Conservation (phyloP, 1,140 invertebrate genomes). For the Conus betulinus region DNA sequence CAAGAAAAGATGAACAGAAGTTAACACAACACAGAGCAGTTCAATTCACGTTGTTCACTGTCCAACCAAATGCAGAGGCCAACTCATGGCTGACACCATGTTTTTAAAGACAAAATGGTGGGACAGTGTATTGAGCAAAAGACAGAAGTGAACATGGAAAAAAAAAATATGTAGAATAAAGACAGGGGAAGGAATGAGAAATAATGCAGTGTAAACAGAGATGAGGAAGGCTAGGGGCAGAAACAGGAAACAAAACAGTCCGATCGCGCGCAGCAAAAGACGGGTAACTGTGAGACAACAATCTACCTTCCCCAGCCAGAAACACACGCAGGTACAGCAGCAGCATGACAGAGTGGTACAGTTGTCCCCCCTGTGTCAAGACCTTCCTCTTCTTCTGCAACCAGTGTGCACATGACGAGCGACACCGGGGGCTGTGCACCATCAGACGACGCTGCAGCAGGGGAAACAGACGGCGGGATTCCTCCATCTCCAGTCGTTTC, state of each 20-base stretch:
- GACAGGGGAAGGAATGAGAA: no score
- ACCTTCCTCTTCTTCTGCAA: conserved; percentile 1
- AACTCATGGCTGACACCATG: no score
- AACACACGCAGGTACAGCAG: conserved; percentile 10
- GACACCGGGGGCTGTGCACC: background rate
- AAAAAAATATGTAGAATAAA: no score
- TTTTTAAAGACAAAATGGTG: no score
- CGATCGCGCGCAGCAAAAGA: background rate
- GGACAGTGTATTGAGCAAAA: background rate
- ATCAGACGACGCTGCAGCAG: background rate
- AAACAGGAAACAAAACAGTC: background rate
- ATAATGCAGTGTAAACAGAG: no score
- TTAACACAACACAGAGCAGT: no score
- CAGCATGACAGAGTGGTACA: background rate
- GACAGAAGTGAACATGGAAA: background rate
- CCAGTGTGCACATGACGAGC: background rate
- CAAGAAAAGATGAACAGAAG: no score
- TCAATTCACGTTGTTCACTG: no score
- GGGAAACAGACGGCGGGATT: background rate
- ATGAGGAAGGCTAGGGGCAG: no score
- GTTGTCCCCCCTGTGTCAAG: background rate
- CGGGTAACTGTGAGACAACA: background rate
- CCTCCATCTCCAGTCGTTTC: conserved; percentile 2
- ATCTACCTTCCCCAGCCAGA: background rate
- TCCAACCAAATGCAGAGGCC: no score